Percentiles rank a stretch among this genome's conserved stretches.
Evolutionary conservation across 1,140 invertebrate genomes (phyloP).

Genomic region (Gonioctena quinquepunctata): DNA sequence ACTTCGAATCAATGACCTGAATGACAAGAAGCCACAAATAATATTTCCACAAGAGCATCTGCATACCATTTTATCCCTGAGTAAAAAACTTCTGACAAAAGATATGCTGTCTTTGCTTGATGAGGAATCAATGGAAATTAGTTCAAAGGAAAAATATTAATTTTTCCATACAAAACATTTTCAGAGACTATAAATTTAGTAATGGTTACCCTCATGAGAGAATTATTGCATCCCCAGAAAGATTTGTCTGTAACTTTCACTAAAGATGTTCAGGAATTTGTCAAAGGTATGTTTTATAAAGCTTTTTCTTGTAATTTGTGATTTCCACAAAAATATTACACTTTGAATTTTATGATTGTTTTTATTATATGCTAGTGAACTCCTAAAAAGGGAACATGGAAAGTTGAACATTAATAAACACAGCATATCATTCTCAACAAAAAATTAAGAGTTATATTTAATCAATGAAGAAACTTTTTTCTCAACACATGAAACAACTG

Average conservation of each 20-base stretch:
- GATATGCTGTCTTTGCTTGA: conserved; percentile 82
- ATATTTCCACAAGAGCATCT: conserved; percentile 76
- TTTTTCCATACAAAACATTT: conserved; percentile 88
- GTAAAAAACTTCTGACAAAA: conserved; percentile 88
- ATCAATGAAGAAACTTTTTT: no score
- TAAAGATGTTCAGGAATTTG: conserved; percentile 91
- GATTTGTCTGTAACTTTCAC: conserved; percentile 89
- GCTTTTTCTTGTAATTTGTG: no score
- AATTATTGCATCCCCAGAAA: conserved; percentile 87
- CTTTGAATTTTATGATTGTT: no score
- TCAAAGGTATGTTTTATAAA: conserved; percentile 59
- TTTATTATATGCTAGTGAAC: no score
- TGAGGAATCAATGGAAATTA: conserved; percentile 79
- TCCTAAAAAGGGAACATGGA: no score
- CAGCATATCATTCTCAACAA: no score
- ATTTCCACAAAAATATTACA: no score
- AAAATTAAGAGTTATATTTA: no score
- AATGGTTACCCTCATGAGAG: conserved; percentile 87
- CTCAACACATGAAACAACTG: no score
- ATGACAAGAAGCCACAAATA: conserved; percentile 63
- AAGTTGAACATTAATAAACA: no score
- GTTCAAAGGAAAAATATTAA: conserved; percentile 61
- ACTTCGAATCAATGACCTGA: conserved; percentile 65
- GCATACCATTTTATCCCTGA: conserved; percentile 76
- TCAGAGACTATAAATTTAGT: conserved; percentile 94